Base-by-base conservation (phyloP, 1,140 invertebrate genomes). In the Drosophila paulistorum region DNA sequence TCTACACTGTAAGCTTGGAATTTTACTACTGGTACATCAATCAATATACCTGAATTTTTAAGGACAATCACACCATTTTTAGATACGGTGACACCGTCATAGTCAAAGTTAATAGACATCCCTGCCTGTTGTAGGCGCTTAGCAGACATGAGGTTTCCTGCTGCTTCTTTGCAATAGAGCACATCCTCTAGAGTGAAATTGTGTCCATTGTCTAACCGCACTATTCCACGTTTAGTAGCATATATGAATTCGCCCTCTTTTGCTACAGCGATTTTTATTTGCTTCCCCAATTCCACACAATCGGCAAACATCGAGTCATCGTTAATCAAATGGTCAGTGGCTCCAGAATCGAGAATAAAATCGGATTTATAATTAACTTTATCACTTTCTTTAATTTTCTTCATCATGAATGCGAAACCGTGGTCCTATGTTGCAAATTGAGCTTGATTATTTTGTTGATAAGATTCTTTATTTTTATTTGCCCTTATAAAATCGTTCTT, bases 11-110 rank as follows among this genome's bases (percentile, higher is more conserved):
- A 17, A 17, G 1, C 17, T 17, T 17, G 17, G 17, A 17, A 17
- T 17, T 17, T 17, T 17, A 1, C 17, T 17, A 1, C 17, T 17
- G 17, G 17, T 17, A n/a, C n/a, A 70, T 65, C 39, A 7, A 17
- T 59, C 7, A 39, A 74, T 48, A 23, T 55, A 74, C 45, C 66
- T 65, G 42, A 41, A 55, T 65, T 69, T 14, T 74, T 68, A 26
- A 54, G 51, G 26, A 74, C 45, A 35, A 35, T 37, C 9, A 14
- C 20, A 1, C 20, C 39, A 51, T 64, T 41, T 30, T 71, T 71
- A 4, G 5, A 23, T 11, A 72, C 17, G 23, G 23, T 5, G 45
- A 55, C 2, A 68, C 26, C 39, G n/a, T n/a, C n/a, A n/a, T n/a
- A n/a, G n/a, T n/a, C n/a, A 41, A 72, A 68, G 9, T 20, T n/a